Base-by-base conservation (phyloP, 2,797 vertebrate genomes). In the Sebastes itinus region DNA sequence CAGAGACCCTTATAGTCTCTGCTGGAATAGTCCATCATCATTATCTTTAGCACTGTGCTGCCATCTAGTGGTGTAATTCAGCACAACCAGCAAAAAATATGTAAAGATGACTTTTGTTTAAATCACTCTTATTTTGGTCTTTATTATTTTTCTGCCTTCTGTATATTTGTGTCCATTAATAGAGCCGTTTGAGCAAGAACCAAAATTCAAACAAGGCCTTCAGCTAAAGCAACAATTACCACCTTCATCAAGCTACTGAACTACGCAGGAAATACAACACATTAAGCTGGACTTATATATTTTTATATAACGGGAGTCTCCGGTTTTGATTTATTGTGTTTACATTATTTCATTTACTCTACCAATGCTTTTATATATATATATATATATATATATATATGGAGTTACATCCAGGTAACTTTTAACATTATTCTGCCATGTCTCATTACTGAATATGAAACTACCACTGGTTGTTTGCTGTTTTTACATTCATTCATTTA, bases 51-150 rank as follows among this genome's bases (percentile, higher is more conserved):
- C 13, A 16, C 55, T 63, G 30, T 68, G 71, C 61, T 90, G 86
- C 90, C 90, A 91, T 70, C 92, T 91, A 67, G 64, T 86, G 87
- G 79, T 66, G 7, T 2, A 4, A 62, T 27, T 54, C 32, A 71
- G 25, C 13, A 66, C 6, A 33, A 80, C n/a, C 25, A 49, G 9
- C 16, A 28, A 13, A 25, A 7, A 7, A 22, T 18, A 8, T 14
- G 7, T n/a, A 32, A 25, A 4, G 23, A 52, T 66, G 9, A 54
- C 20, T 28, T 66, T 28, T 49, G 1, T 28, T 7, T 8, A 30
- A 64, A 6, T 30, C 22, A 27, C 16, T 30, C 42, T 30, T 3
- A 7, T n/a, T 67, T 28, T n/a, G 3, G 9, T 30, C 18, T 52
- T 32, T 30, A n/a, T 67, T 30, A n/a, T 12, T n/a, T n/a, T 49